A percentile compares a stretch with the other conserved stretches of the same genome.
These are phyloP conservation scores for Epinotia demarniana DNA, from an alignment of 2,888 invertebrate genomes.

Conservation along the genomic window DNA sequence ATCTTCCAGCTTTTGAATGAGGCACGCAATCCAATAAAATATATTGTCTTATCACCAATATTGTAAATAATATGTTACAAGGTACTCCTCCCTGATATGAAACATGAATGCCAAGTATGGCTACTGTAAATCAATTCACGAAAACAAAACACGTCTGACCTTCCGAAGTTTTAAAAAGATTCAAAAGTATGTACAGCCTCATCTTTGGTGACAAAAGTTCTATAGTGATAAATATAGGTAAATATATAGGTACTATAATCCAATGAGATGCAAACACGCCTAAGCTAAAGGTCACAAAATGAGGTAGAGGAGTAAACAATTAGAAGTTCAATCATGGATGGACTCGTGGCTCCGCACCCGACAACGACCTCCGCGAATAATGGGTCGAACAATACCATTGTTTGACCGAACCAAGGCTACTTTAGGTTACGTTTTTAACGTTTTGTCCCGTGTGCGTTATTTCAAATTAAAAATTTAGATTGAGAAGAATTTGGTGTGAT, in stretches of 20 bases:
- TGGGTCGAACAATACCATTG: slow-evolving; percentile 10
- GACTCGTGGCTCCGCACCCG: slow-evolving; percentile 55
- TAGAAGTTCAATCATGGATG: slow-evolving; percentile 65
- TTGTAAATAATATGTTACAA: slow-evolving; percentile 58
- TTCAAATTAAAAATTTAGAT: neutral
- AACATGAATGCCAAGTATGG: slow-evolving; percentile 56
- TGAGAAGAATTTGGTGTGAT: neutral
- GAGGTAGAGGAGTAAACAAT: slow-evolving; percentile 79
- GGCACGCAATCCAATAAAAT: slow-evolving; percentile 67
- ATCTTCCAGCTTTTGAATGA: slow-evolving; percentile 56
- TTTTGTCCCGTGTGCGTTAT: slow-evolving; percentile 3
- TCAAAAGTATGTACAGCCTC: slow-evolving; percentile 69
- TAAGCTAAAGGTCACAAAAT: slow-evolving; percentile 74
- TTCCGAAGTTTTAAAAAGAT: slow-evolving; percentile 54
- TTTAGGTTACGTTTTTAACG: neutral
- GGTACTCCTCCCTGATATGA: slow-evolving; percentile 74
- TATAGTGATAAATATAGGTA: slow-evolving; percentile 62
- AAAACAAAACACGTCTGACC: slow-evolving; percentile 27
- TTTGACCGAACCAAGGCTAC: slow-evolving; percentile 14
- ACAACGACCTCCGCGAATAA: slow-evolving; percentile 8
- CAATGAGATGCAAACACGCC: slow-evolving; percentile 62
- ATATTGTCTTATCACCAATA: slow-evolving; percentile 74
- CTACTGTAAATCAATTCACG: neutral
- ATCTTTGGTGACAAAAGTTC: slow-evolving; percentile 76
- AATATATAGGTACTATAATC: slow-evolving; percentile 55